Conservation (phyloP, 1,140 invertebrate species). For the Euwallacea fornicatus region DNA sequence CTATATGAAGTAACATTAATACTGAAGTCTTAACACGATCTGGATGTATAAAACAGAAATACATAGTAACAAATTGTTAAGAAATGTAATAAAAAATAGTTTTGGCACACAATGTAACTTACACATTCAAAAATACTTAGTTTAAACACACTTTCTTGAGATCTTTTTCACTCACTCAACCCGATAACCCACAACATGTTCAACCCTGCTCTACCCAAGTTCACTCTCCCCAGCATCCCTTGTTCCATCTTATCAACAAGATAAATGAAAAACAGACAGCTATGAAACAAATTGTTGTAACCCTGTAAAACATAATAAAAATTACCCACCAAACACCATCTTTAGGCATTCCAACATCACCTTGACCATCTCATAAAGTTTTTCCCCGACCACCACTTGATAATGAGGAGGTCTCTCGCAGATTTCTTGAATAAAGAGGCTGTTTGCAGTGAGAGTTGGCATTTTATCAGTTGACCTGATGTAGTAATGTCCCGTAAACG, state of each 20-base stretch:
- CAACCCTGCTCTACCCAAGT: constrained; percentile 74
- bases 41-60: no score
- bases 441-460: constrained; percentile 50
- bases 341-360: constrained; percentile 50
- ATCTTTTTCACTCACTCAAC: constrained; percentile 18
- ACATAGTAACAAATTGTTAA: no score
- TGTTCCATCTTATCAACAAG: constrained; percentile 73
- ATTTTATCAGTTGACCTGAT: constrained; percentile 61
- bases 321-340: not conserved
- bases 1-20: no score
- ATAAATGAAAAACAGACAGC: constrained; percentile 76
- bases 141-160: no score
- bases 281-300: constrained; percentile 81
- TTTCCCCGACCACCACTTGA: constrained; percentile 65
- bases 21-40: no score
- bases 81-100: no score
- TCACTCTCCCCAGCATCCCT: constrained; percentile 76
- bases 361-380: constrained; percentile 66
- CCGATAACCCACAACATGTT: constrained; percentile 76
- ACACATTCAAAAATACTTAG: no score
- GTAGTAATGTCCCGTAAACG: constrained; percentile 68
- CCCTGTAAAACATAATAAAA: constrained; percentile 60
- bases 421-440: constrained; percentile 60
- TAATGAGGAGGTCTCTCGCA: constrained; percentile 73
- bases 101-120: no score